Base-by-base conservation (phyloP, 35 echinoderm and acorn worm genomes). In the Apostichopus japonicus region DNA sequence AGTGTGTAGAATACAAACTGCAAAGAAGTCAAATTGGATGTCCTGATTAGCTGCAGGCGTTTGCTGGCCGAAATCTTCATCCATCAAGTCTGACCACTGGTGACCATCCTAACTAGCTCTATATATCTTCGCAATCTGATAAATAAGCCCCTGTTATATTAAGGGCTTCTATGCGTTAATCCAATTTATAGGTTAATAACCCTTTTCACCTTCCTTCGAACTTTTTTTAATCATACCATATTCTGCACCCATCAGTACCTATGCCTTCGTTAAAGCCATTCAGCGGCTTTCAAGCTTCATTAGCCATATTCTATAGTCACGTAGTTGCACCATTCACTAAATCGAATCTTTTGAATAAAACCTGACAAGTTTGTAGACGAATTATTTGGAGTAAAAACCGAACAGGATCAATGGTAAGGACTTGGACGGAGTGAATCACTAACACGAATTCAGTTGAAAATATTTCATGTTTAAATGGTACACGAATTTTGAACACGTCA, bases 171-270 rank as follows among this genome's bases (percentile, higher is more conserved):
- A 54, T 83, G 22, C 71, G 17, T 14, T 84, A 84, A 84, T 84
- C 81, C 81, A 84, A 84, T 84, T 84, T 84, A 84, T 84, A 84
- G 81, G 81, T 84, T 84, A 84, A 84, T 24, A 84, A 84, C 81
- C 81, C 57, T 14, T 15, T 24, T 84, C 16, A 84, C 81, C 81
- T 84, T 21, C 54, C 81, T 7, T 55, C 53, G 81, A 84, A 84
- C 81, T 84, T 80, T 52, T 24, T 80, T 84, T 84, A 84, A 57
- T 84, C 81, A 84, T 56, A 19, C 10, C 71, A 23, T 73, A 23
- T 17, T 73, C 21, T 24, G 55, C 81, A 84, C 81, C 81, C 81
- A 55, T 84, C 54, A 84, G 81, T 58, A 84, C 81, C 78, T 57
- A 84, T 51, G 57, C 55, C 54, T 55, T 84, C 19, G 54, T 84